Evolutionary conservation across 2,888 invertebrate species (phyloP), one percentile per base, ranked within the genome.

Genomic region (Aphodius sticticus): DNA sequence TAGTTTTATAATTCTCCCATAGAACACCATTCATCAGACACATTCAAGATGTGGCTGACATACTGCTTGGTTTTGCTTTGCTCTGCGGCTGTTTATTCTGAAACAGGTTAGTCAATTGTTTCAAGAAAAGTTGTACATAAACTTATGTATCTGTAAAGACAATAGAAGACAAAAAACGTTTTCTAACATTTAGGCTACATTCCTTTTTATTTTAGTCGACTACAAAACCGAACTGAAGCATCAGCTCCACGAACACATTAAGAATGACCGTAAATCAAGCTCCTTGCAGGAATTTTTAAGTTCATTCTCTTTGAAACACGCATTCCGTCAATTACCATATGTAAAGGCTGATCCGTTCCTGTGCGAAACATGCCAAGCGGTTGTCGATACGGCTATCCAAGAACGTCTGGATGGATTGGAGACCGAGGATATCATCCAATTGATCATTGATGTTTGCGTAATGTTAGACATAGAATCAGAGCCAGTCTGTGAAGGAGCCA

Each of bases 401-500:
- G 76, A 76, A 69, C 7, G 37, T n/a, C 26, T 69, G 6, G 35
- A 26, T 16, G 72, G 76, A n/a, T 6, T 69, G 6, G 36, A 76
- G 6, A 12, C 38, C 0, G 38, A 78, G 16, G 71, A 77, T 15
- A n/a, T 80, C 6, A 69, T 78, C 1, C 7, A 69, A 6, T 15
- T 90, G 0, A 84, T 92, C 0, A 85, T 90, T 16, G 90, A 89
- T 6, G 84, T 94, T 0, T 95, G 95, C 83, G 86, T 87, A 0
- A 83, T 87, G 0, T 85, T 95, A 2, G 90, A 93, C 1, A 89
- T 95, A 9, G 91, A 93, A 84, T 90, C 90, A 1, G 87, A 90
- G 6, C 87, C 88, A 14, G 93, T 95, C 6, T 96, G 96, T 84
- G 84, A 86, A 0, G 93, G 93, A n/a, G 88, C 92, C 16, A 87